phyloP scores from a whole-genome alignment of 1,140 invertebrate genomes.

The Dinothrombium tinctorium region DNA sequence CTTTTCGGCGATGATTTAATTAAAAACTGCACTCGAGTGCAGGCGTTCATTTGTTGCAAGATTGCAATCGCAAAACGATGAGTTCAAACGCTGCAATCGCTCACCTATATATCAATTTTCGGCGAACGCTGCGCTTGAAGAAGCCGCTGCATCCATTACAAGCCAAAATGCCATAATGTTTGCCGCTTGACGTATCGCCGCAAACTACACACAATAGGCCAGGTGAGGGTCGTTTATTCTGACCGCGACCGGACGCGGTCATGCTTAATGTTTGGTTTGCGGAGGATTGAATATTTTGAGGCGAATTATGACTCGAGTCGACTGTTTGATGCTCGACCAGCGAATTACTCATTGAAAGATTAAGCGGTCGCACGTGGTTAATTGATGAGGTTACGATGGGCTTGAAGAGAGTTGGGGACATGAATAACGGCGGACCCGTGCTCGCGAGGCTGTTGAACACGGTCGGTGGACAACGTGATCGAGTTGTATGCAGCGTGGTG shows the following conservation, averaged over 20 bases:
- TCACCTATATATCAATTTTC: constrained; percentile 91
- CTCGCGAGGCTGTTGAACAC: neutral
- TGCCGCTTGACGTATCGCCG: constrained; percentile 85
- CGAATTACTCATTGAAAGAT: constrained; percentile 1
- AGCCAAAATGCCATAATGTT: constrained; percentile 94
- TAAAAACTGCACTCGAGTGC: too few relatives aligned
- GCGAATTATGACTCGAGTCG: neutral
- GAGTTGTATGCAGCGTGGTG: too few relatives aligned
- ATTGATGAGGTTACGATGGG: neutral
- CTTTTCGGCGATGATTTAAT: too few relatives aligned
- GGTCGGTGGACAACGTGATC: neutral
- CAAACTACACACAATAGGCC: constrained; percentile 57
- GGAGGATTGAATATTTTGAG: neutral
- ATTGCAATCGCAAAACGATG: too few relatives aligned
- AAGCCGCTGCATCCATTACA: constrained; percentile 98
- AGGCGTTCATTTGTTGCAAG: too few relatives aligned
- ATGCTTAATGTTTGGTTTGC: neutral
- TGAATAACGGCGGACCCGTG: neutral
- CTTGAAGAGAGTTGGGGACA: constrained; percentile 1
- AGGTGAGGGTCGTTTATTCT: neutral
- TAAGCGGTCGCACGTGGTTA: neutral
- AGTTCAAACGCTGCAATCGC: too few relatives aligned
- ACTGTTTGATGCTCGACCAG: neutral
- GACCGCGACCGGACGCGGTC: neutral
- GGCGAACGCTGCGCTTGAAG: constrained; percentile 85